These are phyloP conservation scores for Tyria jacobaeae DNA, from an alignment of 2,888 invertebrate species.

Conservation along the genomic window DNA sequence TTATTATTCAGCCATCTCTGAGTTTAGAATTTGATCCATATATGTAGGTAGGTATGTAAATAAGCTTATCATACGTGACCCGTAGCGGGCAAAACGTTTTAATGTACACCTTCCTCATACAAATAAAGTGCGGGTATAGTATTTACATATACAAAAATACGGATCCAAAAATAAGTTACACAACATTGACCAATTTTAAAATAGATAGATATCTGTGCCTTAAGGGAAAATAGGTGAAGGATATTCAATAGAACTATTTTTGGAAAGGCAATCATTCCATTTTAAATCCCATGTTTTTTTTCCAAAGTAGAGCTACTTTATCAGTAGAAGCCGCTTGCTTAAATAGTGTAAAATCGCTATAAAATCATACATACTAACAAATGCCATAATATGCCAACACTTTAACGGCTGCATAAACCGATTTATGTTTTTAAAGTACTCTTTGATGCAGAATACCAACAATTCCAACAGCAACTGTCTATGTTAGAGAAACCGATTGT, in stretches of 20 bases:
- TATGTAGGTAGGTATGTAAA: neutral
- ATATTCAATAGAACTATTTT: neutral
- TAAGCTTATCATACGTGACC: neutral
- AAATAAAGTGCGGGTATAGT: no score
- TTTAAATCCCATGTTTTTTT: neutral
- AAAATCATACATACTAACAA: no score
- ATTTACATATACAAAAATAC: no score
- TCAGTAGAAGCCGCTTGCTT: no score
- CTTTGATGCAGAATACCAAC: neutral
- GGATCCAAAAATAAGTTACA: neutral
- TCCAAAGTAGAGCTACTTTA: no score
- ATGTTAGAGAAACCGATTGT: neutral
- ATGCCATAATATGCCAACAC: no score
- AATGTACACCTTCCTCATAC: neutral
- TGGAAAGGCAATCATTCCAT: neutral
- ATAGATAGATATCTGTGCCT: neutral
- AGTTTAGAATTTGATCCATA: neutral
- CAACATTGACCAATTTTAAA: neutral
- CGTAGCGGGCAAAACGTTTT: neutral
- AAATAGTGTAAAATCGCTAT: no score
- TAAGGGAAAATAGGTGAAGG: conserved; percentile 1
- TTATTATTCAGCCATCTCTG: neutral
- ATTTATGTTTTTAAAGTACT: no score
- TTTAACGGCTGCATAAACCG: no score
- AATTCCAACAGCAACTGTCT: neutral